phyloP scores from a whole-genome alignment of 2,888 invertebrate species.

The Eristalis intricaria region DNA sequence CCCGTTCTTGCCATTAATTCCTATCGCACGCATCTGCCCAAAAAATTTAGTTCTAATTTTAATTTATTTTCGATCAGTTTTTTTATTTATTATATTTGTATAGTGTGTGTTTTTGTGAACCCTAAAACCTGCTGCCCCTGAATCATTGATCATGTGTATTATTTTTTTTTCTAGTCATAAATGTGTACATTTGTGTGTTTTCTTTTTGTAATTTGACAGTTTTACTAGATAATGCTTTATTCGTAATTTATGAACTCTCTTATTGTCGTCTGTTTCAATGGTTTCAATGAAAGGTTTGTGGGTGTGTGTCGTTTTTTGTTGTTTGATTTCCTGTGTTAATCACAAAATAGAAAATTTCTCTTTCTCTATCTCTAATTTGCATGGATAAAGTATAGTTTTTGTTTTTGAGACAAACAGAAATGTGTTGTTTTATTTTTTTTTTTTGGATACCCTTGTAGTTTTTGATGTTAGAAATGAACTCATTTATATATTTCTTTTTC shows the following conservation, averaged over 20 bases:
- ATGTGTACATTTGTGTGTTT: slow-evolving; percentile 15
- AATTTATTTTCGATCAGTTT: slow-evolving; percentile 1
- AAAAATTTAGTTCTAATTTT: neutral
- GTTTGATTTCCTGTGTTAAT: slow-evolving; percentile 23
- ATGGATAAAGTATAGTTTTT: slow-evolving; percentile 23
- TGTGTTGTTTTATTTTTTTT: neutral
- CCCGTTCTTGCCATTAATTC: slow-evolving; percentile 29
- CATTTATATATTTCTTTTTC: slow-evolving; percentile 21
- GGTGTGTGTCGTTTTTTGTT: slow-evolving; percentile 32
- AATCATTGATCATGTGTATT: neutral
- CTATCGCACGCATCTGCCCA: slow-evolving; percentile 59
- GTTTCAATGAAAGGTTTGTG: slow-evolving; percentile 46
- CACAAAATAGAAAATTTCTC: slow-evolving; percentile 22
- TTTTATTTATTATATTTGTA: slow-evolving; percentile 2
- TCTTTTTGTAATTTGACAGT: slow-evolving; percentile 13
- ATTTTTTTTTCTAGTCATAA: slow-evolving; percentile 19
- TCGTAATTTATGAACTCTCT: slow-evolving; percentile 28
- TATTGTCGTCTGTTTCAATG: slow-evolving; percentile 27
- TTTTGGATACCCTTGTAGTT: slow-evolving; percentile 14
- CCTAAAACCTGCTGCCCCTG: slow-evolving; percentile 19
- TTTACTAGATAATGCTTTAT: slow-evolving; percentile 38
- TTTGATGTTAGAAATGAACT: slow-evolving; percentile 35
- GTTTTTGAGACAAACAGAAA: neutral
- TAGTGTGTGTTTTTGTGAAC: slow-evolving; percentile 4
- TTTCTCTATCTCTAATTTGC: slow-evolving; percentile 29